Base-by-base conservation (phyloP, 2,797 vertebrate genomes). In the Typhlichthys subterraneus region DNA sequence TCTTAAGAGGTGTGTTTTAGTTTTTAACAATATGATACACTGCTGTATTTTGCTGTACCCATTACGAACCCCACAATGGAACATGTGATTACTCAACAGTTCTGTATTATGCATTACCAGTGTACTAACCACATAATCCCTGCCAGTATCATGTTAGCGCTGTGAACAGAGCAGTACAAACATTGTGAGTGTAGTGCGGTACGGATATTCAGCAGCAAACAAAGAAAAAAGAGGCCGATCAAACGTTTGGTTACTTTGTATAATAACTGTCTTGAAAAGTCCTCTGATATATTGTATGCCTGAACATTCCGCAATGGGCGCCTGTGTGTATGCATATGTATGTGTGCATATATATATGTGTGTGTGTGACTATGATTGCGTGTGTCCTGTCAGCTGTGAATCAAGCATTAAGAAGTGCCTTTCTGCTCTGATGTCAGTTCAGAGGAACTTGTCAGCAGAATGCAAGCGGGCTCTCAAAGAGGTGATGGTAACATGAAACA, bases 401-500 rank as follows among this genome's bases (percentile, higher is more conserved):
- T 66, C 59, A 33, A 71, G 48, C 65, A 67, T 53, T 60, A 60
- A 33, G 5, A 83, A 82, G 82, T 88, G 87, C 87, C 87, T 88
- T 80, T 52, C 58, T 75, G 61, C 72, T 71, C 61, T 31, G 17
- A 53, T 69, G 11, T 60, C 59, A 10, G 19, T n/a, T 47, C 19
- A 42, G 8, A 42, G 49, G 53, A 56, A 56, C 53, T 38, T 5
- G 33, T 15, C 13, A 63, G 54, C 46, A n/a, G 38, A 42, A 17
- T 2, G 7, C 15, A 23, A 23, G 23, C 23, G 1, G 59, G 48
- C 53, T 65, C 31, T 57, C 11, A 54, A 53, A 57, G 58, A 50
- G 58, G 47, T 38, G 48, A 51, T 15, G 50, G 38, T 5, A 14
- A 45, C 33, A 53, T 33, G 14, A 45, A 12, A 8, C 17, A 31